A percentile compares a stretch with the other conserved stretches of the same genome.
Evolutionary conservation across 2,888 invertebrate genomes (phyloP).

Genomic region (Dilophus febrilis): DNA sequence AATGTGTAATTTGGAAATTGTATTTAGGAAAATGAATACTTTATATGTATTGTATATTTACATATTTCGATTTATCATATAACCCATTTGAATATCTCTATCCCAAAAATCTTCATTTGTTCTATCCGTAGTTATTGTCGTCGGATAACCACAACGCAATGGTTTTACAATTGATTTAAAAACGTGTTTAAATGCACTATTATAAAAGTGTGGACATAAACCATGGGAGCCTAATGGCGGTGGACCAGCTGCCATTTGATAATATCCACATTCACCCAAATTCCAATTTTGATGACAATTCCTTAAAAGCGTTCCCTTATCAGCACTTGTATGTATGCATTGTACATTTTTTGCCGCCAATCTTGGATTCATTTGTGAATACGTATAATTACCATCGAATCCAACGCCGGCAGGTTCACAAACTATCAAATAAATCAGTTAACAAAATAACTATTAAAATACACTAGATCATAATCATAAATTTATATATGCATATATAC

Average conservation of each 20-base stretch:
- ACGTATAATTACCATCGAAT: conserved; percentile 4
- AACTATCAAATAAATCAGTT: conserved; percentile 13
- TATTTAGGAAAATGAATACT: too few relatives aligned
- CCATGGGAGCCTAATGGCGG: conserved; percentile 15
- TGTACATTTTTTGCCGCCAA: conserved; percentile 23
- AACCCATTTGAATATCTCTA: conserved; percentile 15
- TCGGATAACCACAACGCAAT: conserved; percentile 10
- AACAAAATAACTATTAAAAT: background rate
- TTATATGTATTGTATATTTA: background rate
- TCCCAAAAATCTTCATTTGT: conserved; percentile 10
- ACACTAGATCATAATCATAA: too few relatives aligned
- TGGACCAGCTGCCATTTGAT: conserved; percentile 12
- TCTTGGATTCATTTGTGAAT: conserved; percentile 7
- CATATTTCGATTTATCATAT: conserved; percentile 13
- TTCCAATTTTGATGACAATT: conserved; percentile 18
- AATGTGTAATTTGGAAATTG: too few relatives aligned
- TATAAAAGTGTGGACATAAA: conserved; percentile 16
- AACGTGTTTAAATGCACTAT: conserved; percentile 13
- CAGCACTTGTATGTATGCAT: conserved; percentile 21
- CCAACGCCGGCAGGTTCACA: conserved; percentile 28
- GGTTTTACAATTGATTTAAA: conserved; percentile 14
- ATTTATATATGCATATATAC: too few relatives aligned
- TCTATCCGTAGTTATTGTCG: conserved; percentile 1
- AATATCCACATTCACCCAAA: conserved; percentile 16
- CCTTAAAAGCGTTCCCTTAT: conserved; percentile 14